Percentiles rank a stretch among this genome's conserved stretches.
Conservation (phyloP, 2,797 vertebrate genomes). For the Coreius guichenoti region DNA sequence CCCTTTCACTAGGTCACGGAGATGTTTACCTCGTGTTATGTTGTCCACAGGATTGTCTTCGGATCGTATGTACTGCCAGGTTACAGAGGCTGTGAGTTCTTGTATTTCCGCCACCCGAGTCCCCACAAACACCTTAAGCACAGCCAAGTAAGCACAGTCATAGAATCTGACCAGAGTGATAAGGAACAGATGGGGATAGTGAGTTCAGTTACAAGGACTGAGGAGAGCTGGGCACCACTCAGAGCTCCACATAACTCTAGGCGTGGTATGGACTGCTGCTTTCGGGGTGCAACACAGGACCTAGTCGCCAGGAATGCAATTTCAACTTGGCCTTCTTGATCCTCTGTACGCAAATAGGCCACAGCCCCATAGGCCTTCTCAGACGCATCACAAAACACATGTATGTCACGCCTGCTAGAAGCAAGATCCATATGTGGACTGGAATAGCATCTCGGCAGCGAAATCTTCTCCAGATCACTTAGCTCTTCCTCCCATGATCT, state of each 20-base stretch:
- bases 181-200: neutral
- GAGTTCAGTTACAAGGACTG: neutral
- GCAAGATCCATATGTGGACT: neutral
- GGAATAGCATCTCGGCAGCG: neutral
- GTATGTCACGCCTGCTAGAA: neutral
- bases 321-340: neutral
- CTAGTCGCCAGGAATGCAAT: neutral
- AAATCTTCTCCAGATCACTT: neutral
- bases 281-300: neutral
- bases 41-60: conserved; percentile 2
- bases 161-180: too few species aligned
- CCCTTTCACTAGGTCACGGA: neutral
- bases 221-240: neutral
- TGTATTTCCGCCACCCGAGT: too few species aligned
- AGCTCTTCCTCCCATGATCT: neutral
- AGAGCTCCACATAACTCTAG: neutral
- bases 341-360: neutral
- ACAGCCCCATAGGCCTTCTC: neutral
- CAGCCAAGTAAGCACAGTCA: too few species aligned
- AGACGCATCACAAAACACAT: neutral
- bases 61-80: neutral
- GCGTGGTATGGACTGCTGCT: neutral
- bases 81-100: too few species aligned
- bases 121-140: too few species aligned
- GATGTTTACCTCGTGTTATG: neutral